These are phyloP conservation scores for Cryptophagus acutangulus DNA, from an alignment of 2,888 invertebrate genomes.

Conservation along the genomic window DNA sequence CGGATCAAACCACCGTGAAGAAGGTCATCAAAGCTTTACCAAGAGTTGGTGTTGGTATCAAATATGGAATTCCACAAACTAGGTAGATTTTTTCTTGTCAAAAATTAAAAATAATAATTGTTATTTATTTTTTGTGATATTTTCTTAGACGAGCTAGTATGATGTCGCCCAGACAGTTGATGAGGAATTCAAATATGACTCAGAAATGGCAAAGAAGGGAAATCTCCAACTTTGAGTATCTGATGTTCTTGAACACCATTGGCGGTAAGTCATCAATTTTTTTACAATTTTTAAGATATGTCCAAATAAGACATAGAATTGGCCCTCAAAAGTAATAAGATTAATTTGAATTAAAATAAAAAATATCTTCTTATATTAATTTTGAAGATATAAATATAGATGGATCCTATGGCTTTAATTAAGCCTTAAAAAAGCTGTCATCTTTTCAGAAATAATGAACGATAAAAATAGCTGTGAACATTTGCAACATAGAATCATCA, in stretches of 20 bases:
- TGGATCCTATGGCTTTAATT: too few species aligned
- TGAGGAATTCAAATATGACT: slow-evolving; percentile 99
- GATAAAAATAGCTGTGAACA: too few species aligned
- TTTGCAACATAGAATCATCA: too few species aligned
- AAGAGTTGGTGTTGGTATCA: slow-evolving; percentile 96
- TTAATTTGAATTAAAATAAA: too few species aligned
- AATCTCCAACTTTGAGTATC: slow-evolving; percentile 99
- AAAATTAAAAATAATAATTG: not conserved
- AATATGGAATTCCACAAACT: slow-evolving; percentile 98
- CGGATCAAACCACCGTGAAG: slow-evolving; percentile 94
- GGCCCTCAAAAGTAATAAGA: too few species aligned
- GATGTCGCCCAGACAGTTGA: slow-evolving; percentile 98
- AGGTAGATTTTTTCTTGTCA: slow-evolving; percentile 53
- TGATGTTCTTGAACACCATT: slow-evolving; percentile 99
- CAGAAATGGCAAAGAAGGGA: slow-evolving; percentile 99
- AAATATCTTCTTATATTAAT: too few species aligned
- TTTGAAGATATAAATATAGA: too few species aligned
- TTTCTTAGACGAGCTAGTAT: slow-evolving; percentile 80
- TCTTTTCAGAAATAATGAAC: too few species aligned
- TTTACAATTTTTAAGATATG: too few species aligned
- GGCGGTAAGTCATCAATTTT: slow-evolving; percentile 64
- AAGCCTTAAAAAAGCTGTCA: too few species aligned
- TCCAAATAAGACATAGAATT: too few species aligned
- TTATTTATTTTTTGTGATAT: not conserved
- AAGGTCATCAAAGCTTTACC: slow-evolving; percentile 97